phyloP scores from a whole-genome alignment of 2,888 invertebrate genomes.

The Rhingia campestris region DNA sequence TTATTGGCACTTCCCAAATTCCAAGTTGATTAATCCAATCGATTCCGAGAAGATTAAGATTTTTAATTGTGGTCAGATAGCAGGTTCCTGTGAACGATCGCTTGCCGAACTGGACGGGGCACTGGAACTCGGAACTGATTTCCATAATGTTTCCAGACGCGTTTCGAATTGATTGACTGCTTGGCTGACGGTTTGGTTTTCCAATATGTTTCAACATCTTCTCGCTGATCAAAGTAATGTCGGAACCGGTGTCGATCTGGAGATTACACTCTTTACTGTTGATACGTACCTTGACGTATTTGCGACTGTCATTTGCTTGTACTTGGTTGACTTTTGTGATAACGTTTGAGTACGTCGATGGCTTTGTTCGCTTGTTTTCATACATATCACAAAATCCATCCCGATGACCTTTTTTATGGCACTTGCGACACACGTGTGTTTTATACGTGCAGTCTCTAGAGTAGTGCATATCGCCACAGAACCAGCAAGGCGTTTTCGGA shows the following conservation, averaged over 20 bases:
- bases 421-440: conserved; percentile 18
- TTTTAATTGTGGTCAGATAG: conserved; percentile 57
- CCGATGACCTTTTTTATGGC: conserved; percentile 19
- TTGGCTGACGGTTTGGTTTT: too few relatives aligned
- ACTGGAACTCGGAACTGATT: conserved; percentile 31
- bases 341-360: conserved; percentile 7
- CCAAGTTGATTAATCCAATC: conserved; percentile 58
- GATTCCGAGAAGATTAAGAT: conserved; percentile 33
- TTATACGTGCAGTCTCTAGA: conserved; percentile 7
- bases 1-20: conserved; percentile 50
- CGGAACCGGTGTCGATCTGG: too few relatives aligned
- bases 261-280: conserved; percentile 35
- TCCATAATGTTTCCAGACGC: too few relatives aligned
- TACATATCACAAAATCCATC: background rate
- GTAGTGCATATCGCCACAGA: conserved; percentile 54
- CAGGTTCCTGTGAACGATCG: conserved; percentile 3
- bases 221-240: too few relatives aligned
- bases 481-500: too few relatives aligned
- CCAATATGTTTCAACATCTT: too few relatives aligned
- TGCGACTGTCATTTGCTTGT: conserved; percentile 24
- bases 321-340: conserved; percentile 11
- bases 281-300: conserved; percentile 44
- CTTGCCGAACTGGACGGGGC: conserved; percentile 15
- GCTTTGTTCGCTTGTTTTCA: conserved; percentile 32
- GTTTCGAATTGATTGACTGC: too few relatives aligned